Evolutionary conservation across 2,113 vertebrate genomes (phyloP).

Genomic region (Aspidoscelis tigris): DNA sequence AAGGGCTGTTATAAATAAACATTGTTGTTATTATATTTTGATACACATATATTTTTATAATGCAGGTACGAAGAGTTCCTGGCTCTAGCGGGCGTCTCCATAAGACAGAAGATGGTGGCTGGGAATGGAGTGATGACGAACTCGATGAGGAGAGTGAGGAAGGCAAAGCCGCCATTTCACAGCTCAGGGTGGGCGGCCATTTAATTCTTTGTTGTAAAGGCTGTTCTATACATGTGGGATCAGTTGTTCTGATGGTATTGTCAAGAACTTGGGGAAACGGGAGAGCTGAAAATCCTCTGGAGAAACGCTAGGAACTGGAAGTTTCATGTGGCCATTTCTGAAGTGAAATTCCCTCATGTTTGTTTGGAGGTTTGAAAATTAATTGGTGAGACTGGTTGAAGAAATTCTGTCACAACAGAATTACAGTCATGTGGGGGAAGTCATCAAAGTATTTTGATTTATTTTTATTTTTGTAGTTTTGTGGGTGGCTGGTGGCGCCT

Average conservation of each 20-base stretch:
- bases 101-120: conserved; percentile 96
- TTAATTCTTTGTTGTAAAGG: neutral
- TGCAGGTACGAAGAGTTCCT: conserved; percentile 91
- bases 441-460: no score
- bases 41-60: conserved; percentile 24
- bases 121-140: conserved; percentile 98
- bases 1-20: no score
- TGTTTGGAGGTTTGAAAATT: no score
- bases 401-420: no score
- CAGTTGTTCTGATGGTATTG: neutral
- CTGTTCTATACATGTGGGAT: neutral
- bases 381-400: no score
- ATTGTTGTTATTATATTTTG: no score
- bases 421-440: no score
- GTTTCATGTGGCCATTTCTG: no score
- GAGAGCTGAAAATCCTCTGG: neutral
- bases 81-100: conserved; percentile 96
- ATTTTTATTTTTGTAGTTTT: no score
- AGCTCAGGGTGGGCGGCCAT: conserved; percentile 78
- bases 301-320: no score
- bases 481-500: no score
- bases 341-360: no score
- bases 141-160: conserved; percentile 96
- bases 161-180: conserved; percentile 89
- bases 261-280: neutral